These are phyloP conservation scores for Nycteola revayana DNA, from an alignment of 2,888 invertebrate species.

Conservation along the genomic window DNA sequence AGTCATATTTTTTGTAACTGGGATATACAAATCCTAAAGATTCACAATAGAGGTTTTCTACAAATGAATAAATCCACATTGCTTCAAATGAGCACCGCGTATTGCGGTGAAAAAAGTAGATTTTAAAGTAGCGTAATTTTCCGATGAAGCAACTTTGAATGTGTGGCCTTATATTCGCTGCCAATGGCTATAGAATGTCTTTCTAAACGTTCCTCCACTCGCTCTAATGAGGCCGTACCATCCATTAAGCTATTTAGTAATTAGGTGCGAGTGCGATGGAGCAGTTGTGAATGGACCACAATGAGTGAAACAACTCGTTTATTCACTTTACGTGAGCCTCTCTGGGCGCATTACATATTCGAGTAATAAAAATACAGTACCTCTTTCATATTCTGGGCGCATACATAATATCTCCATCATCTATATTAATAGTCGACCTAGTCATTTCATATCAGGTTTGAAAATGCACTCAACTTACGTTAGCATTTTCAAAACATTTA, in stretches of 20 bases:
- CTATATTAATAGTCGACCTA: too few relatives aligned
- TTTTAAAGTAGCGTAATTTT: constrained; percentile 17
- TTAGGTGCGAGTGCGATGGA: constrained; percentile 56
- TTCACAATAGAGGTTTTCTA: constrained; percentile 10
- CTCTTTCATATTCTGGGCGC: too few relatives aligned
- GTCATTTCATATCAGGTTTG: too few relatives aligned
- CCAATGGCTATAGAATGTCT: constrained; percentile 40
- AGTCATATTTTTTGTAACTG: too few relatives aligned
- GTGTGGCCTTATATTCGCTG: constrained; percentile 24
- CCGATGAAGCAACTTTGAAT: constrained; percentile 27
- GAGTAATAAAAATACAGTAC: too few relatives aligned
- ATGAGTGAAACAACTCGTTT: constrained; percentile 42
- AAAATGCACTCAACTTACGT: constrained; percentile 14
- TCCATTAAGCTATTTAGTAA: constrained; percentile 73
- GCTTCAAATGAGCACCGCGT: not conserved
- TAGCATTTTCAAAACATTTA: constrained; percentile 2
- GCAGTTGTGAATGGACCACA: constrained; percentile 52
- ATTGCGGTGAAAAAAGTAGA: constrained; percentile 14
- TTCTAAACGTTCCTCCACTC: constrained; percentile 51
- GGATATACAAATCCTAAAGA: too few relatives aligned
- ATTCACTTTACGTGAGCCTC: constrained; percentile 39
- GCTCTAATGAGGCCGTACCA: constrained; percentile 62
- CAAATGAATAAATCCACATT: too few relatives aligned
- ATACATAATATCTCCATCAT: too few relatives aligned
- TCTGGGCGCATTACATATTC: constrained; percentile 32